A percentile compares a stretch with the other conserved stretches of the same genome.
These are phyloP conservation scores for Dicycla oo DNA, from an alignment of 2,888 invertebrate genomes.

Conservation along the genomic window DNA sequence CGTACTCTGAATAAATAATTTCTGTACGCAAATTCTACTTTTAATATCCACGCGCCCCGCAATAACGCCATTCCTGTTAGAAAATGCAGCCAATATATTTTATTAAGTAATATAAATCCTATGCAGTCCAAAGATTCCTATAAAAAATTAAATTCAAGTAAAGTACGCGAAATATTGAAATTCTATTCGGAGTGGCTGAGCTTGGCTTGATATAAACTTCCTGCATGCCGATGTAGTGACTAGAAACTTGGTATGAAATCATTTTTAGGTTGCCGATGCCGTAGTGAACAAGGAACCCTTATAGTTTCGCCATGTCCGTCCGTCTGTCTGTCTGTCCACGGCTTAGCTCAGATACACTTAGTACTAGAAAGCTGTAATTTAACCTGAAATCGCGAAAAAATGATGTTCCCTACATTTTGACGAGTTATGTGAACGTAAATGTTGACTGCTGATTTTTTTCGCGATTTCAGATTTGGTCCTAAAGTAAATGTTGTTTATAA, in stretches of 20 bases:
- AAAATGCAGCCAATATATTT: slow-evolving; percentile 51
- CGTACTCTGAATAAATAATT: not conserved
- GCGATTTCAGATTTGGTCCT: too few species aligned
- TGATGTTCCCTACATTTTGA: too few species aligned
- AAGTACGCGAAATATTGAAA: slow-evolving; percentile 52
- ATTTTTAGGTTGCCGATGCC: too few species aligned
- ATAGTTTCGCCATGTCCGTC: too few species aligned
- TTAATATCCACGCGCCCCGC: not conserved
- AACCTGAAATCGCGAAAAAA: too few species aligned
- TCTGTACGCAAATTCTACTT: not conserved
- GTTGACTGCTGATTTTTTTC: too few species aligned
- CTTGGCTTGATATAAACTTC: slow-evolving; percentile 50
- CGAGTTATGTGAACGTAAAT: too few species aligned
- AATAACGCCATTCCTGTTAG: slow-evolving; percentile 6
- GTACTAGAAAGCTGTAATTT: too few species aligned
- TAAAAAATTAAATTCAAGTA: slow-evolving; percentile 40
- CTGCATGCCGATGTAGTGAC: slow-evolving; percentile 36
- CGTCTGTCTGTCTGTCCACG: too few species aligned
- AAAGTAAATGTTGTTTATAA: too few species aligned
- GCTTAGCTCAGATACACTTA: too few species aligned
- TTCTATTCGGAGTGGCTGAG: slow-evolving; percentile 46
- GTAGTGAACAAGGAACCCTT: too few species aligned
- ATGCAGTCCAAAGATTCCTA: slow-evolving; percentile 35
- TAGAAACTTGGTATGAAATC: slow-evolving; percentile 23
- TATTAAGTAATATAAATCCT: slow-evolving; percentile 40